Percentiles rank a stretch among this genome's conserved stretches.
These are phyloP conservation scores for Halictus quadricinctus DNA, from an alignment of 2,888 invertebrate species.

Conservation along the genomic window DNA sequence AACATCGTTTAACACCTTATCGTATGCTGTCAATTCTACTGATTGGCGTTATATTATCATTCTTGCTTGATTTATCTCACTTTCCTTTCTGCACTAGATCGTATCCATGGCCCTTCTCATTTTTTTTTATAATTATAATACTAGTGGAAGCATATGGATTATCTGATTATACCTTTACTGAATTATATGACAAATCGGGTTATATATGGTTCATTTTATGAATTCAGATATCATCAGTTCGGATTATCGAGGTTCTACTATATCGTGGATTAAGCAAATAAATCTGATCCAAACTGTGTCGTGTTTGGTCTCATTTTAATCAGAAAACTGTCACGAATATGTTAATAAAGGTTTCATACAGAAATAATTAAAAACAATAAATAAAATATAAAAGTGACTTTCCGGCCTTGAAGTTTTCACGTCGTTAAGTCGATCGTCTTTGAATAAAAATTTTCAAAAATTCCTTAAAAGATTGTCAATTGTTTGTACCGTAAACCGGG, in stretches of 20 bases:
- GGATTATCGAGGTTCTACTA: too few species aligned
- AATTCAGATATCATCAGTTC: too few species aligned
- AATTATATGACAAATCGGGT: too few species aligned
- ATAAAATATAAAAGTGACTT: not conserved
- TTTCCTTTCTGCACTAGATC: not conserved
- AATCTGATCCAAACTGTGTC: too few species aligned
- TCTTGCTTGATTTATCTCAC: too few species aligned
- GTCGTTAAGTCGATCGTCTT: not conserved
- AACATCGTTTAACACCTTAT: not conserved
- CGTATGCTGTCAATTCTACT: not conserved
- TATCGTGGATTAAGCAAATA: too few species aligned
- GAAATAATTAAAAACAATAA: not conserved
- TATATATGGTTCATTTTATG: too few species aligned
- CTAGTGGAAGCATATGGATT: too few species aligned
- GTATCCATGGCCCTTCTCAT: not conserved
- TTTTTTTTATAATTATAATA: not conserved
- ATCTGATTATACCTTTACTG: too few species aligned
- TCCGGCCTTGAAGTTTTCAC: not conserved
- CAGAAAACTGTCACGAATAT: not conserved
- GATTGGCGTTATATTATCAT: not conserved
- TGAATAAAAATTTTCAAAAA: not conserved
- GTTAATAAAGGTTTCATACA: not conserved
- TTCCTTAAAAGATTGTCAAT: not conserved
- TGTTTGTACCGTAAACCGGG: not conserved
- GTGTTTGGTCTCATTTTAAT: too few species aligned